Evolutionary conservation across 1,140 invertebrate species (phyloP).

Genomic region (Charaxes varanes): DNA sequence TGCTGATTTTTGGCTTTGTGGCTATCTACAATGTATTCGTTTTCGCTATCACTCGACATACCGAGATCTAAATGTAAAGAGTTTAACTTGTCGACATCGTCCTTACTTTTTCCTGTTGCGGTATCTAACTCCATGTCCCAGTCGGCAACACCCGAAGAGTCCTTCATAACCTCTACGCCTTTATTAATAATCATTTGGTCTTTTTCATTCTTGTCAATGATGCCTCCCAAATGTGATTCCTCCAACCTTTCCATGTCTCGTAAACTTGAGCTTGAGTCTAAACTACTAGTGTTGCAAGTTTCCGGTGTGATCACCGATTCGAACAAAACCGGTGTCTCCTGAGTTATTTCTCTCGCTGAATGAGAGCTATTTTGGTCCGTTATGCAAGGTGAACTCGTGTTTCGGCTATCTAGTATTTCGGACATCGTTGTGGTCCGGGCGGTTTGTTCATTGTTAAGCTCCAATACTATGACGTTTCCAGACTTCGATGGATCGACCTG

Average conservation of each 20-base stretch:
- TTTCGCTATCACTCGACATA: conserved; percentile 72
- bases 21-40: conserved; percentile 51
- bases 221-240: conserved; percentile 30
- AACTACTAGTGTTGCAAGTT: conserved; percentile 56
- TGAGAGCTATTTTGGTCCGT: conserved; percentile 36
- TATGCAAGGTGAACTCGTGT: conserved; percentile 18
- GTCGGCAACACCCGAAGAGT: conserved; percentile 68
- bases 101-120: conserved; percentile 63
- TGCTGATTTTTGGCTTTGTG: conserved; percentile 41
- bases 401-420: conserved; percentile 61
- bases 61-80: conserved; percentile 65
- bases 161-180: conserved; percentile 40
- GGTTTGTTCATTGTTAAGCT: conserved; percentile 65
- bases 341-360: conserved; percentile 57
- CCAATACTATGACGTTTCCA: conserved; percentile 64
- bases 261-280: conserved; percentile 63
- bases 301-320: conserved; percentile 61
- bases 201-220: conserved; percentile 42
- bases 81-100: conserved; percentile 58
- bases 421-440: conserved; percentile 57
- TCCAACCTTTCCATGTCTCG: conserved; percentile 50
- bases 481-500: conserved; percentile 46
- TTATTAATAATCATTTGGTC: conserved; percentile 43
- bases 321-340: conserved; percentile 74
- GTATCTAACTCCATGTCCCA: conserved; percentile 77